Base-by-base conservation (phyloP, 2,113 vertebrate genomes). In the Calypte anna region DNA sequence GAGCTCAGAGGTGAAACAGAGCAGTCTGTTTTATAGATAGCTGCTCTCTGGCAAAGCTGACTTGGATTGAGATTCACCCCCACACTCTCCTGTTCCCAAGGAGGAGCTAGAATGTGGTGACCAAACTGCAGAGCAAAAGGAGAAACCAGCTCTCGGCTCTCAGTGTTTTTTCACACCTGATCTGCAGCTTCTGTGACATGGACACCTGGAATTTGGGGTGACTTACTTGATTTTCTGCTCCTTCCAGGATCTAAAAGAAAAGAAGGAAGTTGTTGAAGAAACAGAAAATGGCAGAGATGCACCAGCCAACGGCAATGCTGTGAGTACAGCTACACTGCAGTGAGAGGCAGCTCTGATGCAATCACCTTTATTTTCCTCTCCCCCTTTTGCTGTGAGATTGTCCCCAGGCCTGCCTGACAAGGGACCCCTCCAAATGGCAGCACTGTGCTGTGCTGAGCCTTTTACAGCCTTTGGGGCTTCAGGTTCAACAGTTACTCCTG, bases 181-280 rank as follows among this genome's bases (percentile, higher is more conserved):
- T 93, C 77, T 82, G 62, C 89, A 84, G 48, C 86, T 90, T 95
- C 66, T 83, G 23, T 94, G 86, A 93, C 43, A 51, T 31, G 21
- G 61, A 59, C 82, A 80, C 10, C 78, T 92, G 91, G 90, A 80
- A 74, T 92, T 92, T 1, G 10, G 30, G 6, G 74, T 96, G 93
- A 96, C 88, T 96, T 91, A 55, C 94, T 17, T 80, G 83, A 75
- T 93, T 91, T 61, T 92, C 62, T 96, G 86, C 84, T 91, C 43
- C 50, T 96, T 94, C 90, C 69, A 99, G 99, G 99, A 99, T 89
- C 98, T 99, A 96, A 99, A 99, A 95, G 99, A 99, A 97, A 99
- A 99, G 98, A 99, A 99, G 97, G 98, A 98, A 98, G 97, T 99
- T 80, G 97, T 98, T 85, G 99, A 99, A 97, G 99, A 99, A 97